Percentiles rank a stretch among this genome's conserved stretches.
These are phyloP conservation scores for Ceratosolen solmsi DNA, from an alignment of 1,140 invertebrate genomes.

Conservation along the genomic window DNA sequence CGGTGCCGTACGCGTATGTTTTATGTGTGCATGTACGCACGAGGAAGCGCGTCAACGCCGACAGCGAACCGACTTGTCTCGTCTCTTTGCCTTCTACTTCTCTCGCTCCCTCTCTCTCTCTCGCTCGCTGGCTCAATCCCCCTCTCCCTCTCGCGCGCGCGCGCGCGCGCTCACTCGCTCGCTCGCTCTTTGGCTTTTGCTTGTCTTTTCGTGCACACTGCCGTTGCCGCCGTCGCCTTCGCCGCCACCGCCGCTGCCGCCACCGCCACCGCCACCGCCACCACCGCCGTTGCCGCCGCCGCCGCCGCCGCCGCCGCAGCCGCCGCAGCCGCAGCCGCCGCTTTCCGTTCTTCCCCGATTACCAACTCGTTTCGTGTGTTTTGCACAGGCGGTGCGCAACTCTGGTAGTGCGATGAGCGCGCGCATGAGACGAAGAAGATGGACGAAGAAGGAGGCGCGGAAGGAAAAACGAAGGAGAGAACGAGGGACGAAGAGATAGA, in stretches of 20 bases:
- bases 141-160: too few relatives aligned
- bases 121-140: too few relatives aligned
- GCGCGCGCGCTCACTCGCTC: too few relatives aligned
- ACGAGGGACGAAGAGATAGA: not conserved
- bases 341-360: constrained; percentile 15
- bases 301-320: not conserved
- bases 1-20: constrained; percentile 18
- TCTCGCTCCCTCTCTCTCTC: not conserved
- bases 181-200: not conserved
- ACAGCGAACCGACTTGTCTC: constrained; percentile 22
- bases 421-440: not conserved
- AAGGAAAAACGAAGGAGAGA: not conserved
- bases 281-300: not conserved
- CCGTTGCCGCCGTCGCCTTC: not conserved
- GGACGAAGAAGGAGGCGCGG: constrained; percentile 8
- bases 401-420: not conserved
- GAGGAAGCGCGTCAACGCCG: constrained; percentile 26
- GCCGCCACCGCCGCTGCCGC: constrained; percentile 9
- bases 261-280: not conserved
- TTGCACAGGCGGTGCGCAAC: constrained; percentile 18
- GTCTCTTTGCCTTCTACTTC: not conserved
- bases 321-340: not conserved
- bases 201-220: not conserved
- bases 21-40: constrained; percentile 16
- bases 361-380: constrained; percentile 13